phyloP scores from a whole-genome alignment of 2,113 vertebrate species.

The Melospiza georgiana region DNA sequence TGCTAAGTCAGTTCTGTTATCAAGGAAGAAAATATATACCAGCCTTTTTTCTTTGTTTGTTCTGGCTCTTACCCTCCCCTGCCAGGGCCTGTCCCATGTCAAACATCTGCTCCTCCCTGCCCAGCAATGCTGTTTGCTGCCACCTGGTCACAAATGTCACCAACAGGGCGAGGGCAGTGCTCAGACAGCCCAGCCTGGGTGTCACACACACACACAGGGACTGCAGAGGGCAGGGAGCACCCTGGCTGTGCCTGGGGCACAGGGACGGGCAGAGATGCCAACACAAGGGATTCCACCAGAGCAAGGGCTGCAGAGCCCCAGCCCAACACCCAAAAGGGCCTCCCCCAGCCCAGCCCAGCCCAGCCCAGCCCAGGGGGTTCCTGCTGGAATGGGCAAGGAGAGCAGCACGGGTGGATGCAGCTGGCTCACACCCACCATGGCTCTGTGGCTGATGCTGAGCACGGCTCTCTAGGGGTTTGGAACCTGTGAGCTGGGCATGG shows the following conservation, averaged over 20 bases:
- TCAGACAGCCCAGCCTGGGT: neutral
- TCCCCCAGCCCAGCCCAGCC: too few species aligned
- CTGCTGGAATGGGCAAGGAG: neutral
- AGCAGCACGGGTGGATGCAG: neutral
- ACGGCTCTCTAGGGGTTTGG: neutral
- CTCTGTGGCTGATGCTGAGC: neutral
- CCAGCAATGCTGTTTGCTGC: neutral
- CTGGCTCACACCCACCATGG: rapidly evolving
- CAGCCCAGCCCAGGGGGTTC: neutral
- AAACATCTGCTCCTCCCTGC: slow-evolving; percentile 10
- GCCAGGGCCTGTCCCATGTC: neutral
- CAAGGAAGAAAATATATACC: neutral
- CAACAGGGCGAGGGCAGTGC: neutral
- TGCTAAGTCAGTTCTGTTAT: neutral
- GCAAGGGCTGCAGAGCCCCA: neutral
- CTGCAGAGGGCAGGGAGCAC: neutral
- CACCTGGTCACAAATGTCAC: neutral
- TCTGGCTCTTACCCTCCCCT: neutral
- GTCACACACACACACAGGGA: neutral
- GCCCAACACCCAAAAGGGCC: too few species aligned
- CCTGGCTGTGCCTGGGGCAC: rapidly evolving
- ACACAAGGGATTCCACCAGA: rapidly evolving
- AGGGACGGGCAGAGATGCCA: rapidly evolving
- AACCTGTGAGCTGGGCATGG: neutral
- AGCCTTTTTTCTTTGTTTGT: neutral